phyloP scores from a whole-genome alignment of 1,140 invertebrate species.

The Atta colombica region DNA sequence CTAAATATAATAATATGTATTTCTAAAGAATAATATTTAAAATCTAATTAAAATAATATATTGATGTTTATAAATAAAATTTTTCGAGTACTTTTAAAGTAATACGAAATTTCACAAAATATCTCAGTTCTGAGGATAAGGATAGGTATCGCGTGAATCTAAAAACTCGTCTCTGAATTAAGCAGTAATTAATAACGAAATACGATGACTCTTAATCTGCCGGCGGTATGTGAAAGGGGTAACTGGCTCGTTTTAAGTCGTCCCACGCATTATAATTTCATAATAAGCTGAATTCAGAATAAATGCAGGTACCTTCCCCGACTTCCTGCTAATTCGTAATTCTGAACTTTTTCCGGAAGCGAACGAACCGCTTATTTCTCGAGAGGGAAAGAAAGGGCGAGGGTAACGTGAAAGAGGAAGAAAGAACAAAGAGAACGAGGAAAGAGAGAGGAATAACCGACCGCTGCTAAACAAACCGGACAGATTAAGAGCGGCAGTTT shows the following conservation, averaged over 20 bases:
- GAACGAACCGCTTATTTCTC: constrained; percentile 71
- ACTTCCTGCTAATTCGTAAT: constrained; percentile 76
- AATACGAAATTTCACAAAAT: background rate
- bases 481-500: constrained; percentile 76
- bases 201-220: constrained; percentile 68
- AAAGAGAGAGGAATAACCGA: constrained; percentile 25
- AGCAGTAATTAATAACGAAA: constrained; percentile 60
- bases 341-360: constrained; percentile 76
- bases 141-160: background rate
- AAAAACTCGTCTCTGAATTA: constrained; percentile 53
- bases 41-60: background rate
- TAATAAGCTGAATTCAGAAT: constrained; percentile 72
- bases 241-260: constrained; percentile 64
- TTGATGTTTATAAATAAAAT: background rate
- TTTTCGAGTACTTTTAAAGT: background rate
- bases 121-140: background rate
- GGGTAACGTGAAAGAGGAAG: background rate
- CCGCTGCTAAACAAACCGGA: constrained; percentile 69
- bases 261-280: constrained; percentile 75
- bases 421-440: background rate
- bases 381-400: background rate
- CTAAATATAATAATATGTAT: background rate
- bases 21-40: background rate
- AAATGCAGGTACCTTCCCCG: constrained; percentile 67
- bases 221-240: constrained; percentile 43